Conservation (phyloP, 2,888 invertebrate genomes). For the Caenorhabditis afra region DNA sequence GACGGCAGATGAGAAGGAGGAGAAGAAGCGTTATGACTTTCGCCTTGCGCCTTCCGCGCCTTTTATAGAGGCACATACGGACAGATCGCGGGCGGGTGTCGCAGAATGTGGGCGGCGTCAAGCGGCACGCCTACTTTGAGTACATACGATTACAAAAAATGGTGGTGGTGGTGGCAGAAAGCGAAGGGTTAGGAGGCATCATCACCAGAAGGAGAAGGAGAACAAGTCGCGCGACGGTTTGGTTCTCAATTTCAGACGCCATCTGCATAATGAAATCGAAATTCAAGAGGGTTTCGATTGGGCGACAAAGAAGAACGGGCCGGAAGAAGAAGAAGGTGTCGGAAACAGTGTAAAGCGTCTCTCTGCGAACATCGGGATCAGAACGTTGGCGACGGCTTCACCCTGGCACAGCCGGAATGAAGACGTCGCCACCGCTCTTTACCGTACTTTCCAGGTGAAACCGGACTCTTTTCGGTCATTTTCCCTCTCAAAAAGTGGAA, state of each 20-base stretch:
- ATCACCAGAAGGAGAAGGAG: constrained; percentile 17
- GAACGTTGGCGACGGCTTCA: neutral
- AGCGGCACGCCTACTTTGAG: constrained; percentile 56
- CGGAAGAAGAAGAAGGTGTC: constrained; percentile 1
- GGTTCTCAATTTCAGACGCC: constrained; percentile 39
- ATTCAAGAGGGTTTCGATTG: constrained; percentile 56
- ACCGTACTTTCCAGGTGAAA: constrained; percentile 15
- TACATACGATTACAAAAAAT: constrained; percentile 60
- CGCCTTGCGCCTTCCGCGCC: constrained; percentile 47
- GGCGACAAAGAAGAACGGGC: constrained; percentile 35
- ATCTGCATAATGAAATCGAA: constrained; percentile 50
- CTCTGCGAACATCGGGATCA: constrained; percentile 26
- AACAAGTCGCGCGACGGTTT: constrained; percentile 8
- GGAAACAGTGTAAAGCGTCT: constrained; percentile 8
- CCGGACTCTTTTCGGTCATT: constrained; percentile 21
- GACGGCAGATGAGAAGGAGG: constrained; percentile 5
- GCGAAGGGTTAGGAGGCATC: constrained; percentile 1
- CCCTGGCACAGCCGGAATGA: too few relatives aligned
- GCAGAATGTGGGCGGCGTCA: constrained; percentile 49
- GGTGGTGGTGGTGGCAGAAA: constrained; percentile 11
- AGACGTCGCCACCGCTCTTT: too few relatives aligned
- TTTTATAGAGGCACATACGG: constrained; percentile 56
- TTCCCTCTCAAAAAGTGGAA: constrained; percentile 17
- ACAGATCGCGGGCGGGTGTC: constrained; percentile 28
- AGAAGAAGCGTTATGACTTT: constrained; percentile 50